A percentile compares a stretch with the other conserved stretches of the same genome.
Evolutionary conservation across 2,797 vertebrate genomes (phyloP).

Genomic region (Heliangelus exortis): DNA sequence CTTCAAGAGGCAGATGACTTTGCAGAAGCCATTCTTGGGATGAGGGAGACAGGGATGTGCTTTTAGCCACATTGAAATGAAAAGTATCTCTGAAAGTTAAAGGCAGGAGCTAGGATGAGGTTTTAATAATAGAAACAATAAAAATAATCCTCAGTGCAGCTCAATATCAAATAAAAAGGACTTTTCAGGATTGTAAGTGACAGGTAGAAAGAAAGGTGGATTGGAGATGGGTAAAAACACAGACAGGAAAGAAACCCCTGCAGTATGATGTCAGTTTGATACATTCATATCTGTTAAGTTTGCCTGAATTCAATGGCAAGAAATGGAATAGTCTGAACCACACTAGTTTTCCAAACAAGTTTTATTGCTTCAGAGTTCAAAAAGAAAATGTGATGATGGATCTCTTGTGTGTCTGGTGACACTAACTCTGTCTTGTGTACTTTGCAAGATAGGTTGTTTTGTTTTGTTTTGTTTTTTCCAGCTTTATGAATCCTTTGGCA

Average conservation of each 20-base stretch:
- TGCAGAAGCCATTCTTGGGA: neutral
- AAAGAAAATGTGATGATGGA: neutral
- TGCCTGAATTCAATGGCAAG: neutral
- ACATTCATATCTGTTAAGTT: neutral
- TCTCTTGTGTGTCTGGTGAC: neutral
- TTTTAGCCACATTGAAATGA: neutral
- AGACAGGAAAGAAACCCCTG: neutral
- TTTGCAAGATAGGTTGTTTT: neutral
- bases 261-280: conserved; percentile 16
- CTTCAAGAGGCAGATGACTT: neutral
- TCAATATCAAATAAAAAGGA: neutral
- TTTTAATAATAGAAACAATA: neutral
- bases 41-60: neutral
- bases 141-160: neutral
- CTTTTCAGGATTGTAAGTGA: neutral
- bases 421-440: neutral
- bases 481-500: neutral
- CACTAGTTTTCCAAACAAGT: conserved; percentile 25
- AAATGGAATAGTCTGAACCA: neutral
- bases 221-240: neutral
- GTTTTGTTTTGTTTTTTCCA: neutral
- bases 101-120: neutral
- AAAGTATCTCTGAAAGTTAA: neutral
- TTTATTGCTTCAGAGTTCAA: conserved; percentile 16
- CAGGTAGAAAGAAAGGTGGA: neutral